Percentiles rank a stretch among this genome's conserved stretches.
Evolutionary conservation across 1,140 invertebrate species (phyloP).

Genomic region (Aricia agestis): DNA sequence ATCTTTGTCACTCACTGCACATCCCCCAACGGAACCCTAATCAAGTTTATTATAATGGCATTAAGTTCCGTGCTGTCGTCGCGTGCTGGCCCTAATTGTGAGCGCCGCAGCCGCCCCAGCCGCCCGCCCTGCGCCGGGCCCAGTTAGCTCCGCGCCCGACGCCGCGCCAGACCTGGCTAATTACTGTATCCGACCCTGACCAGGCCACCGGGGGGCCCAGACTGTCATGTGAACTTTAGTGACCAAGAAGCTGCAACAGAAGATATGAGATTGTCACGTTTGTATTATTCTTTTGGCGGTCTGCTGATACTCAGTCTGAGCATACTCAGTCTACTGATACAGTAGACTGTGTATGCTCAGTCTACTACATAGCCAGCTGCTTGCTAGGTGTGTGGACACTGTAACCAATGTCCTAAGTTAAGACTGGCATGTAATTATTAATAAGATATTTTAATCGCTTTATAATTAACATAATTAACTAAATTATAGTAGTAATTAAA

Average conservation of each 20-base stretch:
- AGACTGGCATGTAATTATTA: no score
- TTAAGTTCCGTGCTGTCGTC: constrained; percentile 13
- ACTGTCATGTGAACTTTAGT: not conserved
- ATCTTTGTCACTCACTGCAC: not conserved
- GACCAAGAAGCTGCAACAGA: not conserved
- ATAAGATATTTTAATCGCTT: no score
- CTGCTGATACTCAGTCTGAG: no score
- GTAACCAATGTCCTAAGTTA: no score
- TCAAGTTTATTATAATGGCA: constrained; percentile 7
- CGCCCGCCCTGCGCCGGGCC: not conserved
- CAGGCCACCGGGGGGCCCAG: not conserved
- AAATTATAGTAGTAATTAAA: no score
- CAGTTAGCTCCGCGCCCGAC: not conserved
- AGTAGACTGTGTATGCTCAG: no score
- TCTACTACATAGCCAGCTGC: no score
- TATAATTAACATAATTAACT: no score
- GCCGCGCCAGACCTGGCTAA: not conserved
- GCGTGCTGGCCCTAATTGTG: constrained; percentile 12
- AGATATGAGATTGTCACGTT: constrained; percentile 8
- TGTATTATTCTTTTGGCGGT: not conserved
- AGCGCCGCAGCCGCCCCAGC: not conserved
- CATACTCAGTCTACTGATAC: no score
- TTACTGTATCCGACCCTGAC: not conserved
- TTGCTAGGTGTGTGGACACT: no score
- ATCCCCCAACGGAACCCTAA: not conserved